phyloP scores from a whole-genome alignment of 2,113 vertebrate species.

The Trichomycterus rosablanca region DNA sequence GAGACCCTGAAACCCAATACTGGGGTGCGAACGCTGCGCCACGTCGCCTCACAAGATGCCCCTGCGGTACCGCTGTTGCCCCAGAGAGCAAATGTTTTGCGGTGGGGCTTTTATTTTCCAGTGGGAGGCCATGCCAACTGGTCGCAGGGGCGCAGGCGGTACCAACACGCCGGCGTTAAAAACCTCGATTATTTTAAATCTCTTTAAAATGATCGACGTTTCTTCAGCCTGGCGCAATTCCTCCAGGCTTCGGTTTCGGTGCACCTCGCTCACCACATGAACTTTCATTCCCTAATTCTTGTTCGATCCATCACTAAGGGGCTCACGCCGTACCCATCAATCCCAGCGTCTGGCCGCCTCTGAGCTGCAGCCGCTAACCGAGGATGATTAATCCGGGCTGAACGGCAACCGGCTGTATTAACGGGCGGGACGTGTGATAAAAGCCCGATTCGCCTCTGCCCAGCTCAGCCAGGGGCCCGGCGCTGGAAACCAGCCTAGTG shows the following conservation, averaged over 20 bases:
- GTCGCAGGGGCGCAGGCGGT: no score
- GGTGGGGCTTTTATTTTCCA: conserved; percentile 51
- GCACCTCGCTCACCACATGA: not conserved
- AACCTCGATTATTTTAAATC: no score
- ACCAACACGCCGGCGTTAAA: no score
- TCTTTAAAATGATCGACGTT: no score
- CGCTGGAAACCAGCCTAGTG: conserved; percentile 41
- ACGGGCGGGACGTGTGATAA: conserved; percentile 48
- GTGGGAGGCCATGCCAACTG: conserved; percentile 33
- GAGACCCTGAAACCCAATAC: conserved; percentile 63
- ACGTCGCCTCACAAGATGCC: conserved; percentile 56
- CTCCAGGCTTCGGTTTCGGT: no score
- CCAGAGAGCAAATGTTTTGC: conserved; percentile 71
- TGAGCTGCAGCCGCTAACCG: conserved; percentile 52
- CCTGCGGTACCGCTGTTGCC: conserved; percentile 56
- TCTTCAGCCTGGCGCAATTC: no score
- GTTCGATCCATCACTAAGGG: conserved; percentile 14
- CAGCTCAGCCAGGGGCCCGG: conserved; percentile 22
- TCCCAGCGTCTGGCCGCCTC: conserved; percentile 11
- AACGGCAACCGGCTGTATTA: conserved; percentile 38
- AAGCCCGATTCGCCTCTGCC: conserved; percentile 51
- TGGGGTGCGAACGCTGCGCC: conserved; percentile 58
- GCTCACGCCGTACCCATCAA: conserved; percentile 2
- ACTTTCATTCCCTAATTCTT: conserved; percentile 19
- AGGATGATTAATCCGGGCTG: conserved; percentile 47